phyloP scores from a whole-genome alignment of 2,113 vertebrate genomes.

The Gallinago undulata region DNA sequence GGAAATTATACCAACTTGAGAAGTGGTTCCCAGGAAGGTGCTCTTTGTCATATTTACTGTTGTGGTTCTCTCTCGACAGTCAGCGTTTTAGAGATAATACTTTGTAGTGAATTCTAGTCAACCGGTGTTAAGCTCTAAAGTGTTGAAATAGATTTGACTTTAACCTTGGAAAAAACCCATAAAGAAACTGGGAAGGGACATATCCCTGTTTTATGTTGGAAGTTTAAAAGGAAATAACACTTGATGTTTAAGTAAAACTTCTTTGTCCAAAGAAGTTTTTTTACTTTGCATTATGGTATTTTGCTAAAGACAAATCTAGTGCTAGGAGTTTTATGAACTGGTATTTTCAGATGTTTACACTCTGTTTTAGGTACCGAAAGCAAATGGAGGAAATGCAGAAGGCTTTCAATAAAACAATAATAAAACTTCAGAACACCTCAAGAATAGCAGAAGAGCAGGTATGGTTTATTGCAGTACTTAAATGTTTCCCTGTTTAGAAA shows the following conservation, averaged over 20 bases:
- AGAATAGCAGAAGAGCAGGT: conserved; percentile 97
- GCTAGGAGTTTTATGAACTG: neutral
- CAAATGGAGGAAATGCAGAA: conserved; percentile 99
- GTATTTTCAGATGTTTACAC: neutral
- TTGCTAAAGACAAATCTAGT: neutral
- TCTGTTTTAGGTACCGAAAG: conserved; percentile 88
- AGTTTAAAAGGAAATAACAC: neutral
- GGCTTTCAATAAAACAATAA: conserved; percentile 98
- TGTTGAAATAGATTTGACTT: neutral
- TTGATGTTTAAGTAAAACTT: neutral
- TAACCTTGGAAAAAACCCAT: neutral
- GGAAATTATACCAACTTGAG: neutral
- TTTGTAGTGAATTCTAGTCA: neutral
- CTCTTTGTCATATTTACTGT: neutral
- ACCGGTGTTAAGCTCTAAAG: neutral
- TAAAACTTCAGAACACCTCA: conserved; percentile 98
- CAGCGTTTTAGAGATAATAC: neutral
- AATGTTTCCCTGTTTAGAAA: neutral
- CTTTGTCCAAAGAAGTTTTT: neutral
- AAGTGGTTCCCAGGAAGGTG: neutral
- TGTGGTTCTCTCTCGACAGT: neutral
- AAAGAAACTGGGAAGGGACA: too few relatives aligned
- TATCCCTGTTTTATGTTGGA: neutral
- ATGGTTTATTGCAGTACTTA: neutral
- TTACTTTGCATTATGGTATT: neutral